Evolutionary conservation across 2,888 invertebrate species (phyloP).

Genomic region (Harpalus rufipes): DNA sequence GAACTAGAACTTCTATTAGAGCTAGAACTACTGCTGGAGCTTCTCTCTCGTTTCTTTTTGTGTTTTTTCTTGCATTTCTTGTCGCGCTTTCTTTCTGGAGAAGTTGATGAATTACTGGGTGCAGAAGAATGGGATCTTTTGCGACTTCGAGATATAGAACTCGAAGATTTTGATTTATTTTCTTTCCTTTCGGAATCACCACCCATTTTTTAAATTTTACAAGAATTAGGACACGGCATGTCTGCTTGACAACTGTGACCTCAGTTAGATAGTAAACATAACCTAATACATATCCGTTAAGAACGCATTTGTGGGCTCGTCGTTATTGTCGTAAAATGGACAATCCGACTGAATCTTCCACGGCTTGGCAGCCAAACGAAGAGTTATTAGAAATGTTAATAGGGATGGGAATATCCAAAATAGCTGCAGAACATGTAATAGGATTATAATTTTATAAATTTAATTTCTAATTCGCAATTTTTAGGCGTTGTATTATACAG

Average conservation of each 20-base stretch:
- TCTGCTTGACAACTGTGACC: conserved; percentile 25
- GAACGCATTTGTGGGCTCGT: conserved; percentile 22
- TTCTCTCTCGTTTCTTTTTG: conserved; percentile 32
- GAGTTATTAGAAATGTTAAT: conserved; percentile 75
- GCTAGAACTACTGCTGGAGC: conserved; percentile 41
- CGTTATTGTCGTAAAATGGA: conserved; percentile 46
- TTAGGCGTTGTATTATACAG: conserved; percentile 80
- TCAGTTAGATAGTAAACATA: conserved; percentile 40
- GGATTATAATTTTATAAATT: conserved; percentile 25
- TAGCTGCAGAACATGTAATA: conserved; percentile 76
- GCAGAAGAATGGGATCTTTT: conserved; percentile 79
- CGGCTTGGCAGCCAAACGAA: conserved; percentile 75
- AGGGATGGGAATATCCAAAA: conserved; percentile 77
- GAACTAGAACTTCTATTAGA: background rate
- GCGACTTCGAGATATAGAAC: background rate
- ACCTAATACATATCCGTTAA: conserved; percentile 39
- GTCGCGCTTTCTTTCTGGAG: conserved; percentile 65
- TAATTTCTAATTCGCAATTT: conserved; percentile 66
- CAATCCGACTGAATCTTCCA: conserved; percentile 53
- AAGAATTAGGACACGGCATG: background rate
- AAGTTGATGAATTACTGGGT: conserved; percentile 78
- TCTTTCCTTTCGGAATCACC: conserved; percentile 7
- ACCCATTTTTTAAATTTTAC: conserved; percentile 10
- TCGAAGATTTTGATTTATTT: conserved; percentile 22
- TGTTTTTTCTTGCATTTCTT: conserved; percentile 61